Percentiles rank a stretch among this genome's conserved stretches.
These are phyloP conservation scores for Megamerina dolium DNA, from an alignment of 2,888 invertebrate genomes.

Conservation along the genomic window DNA sequence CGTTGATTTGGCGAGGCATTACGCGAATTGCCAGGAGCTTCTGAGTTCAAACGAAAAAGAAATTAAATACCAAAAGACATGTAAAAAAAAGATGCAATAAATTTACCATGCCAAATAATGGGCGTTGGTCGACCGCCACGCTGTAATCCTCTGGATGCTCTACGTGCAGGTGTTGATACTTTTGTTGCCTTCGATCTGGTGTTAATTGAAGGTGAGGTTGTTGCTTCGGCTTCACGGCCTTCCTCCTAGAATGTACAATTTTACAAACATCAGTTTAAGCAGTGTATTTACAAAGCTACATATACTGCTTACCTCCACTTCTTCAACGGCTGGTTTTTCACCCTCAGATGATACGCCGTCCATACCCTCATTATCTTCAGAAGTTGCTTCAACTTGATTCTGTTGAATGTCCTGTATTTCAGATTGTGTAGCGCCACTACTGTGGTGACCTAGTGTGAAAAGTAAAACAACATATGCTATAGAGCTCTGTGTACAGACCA, in stretches of 20 bases:
- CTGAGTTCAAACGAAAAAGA: conserved; percentile 15
- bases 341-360: conserved; percentile 59
- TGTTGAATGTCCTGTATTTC: conserved; percentile 47
- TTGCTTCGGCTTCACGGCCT: conserved; percentile 76
- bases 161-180: conserved; percentile 39
- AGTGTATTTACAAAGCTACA: no score
- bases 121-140: conserved; percentile 55
- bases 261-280: not conserved
- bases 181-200: conserved; percentile 50
- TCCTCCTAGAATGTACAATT: conserved; percentile 54
- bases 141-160: conserved; percentile 42
- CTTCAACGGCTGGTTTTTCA: conserved; percentile 54
- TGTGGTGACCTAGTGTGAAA: conserved; percentile 30
- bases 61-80: not conserved
- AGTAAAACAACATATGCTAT: not conserved
- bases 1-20: conserved; percentile 28
- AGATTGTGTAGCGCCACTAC: conserved; percentile 51
- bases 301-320: conserved; percentile 34
- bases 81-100: not conserved
- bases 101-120: conserved; percentile 54
- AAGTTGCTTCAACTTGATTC: conserved; percentile 37
- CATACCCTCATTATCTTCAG: conserved; percentile 45
- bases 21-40: conserved; percentile 28
- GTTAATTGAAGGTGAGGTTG: conserved; percentile 56
- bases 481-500: no score